Conservation (phyloP, 1,140 invertebrate genomes). For the Drosophila sechellia region DNA sequence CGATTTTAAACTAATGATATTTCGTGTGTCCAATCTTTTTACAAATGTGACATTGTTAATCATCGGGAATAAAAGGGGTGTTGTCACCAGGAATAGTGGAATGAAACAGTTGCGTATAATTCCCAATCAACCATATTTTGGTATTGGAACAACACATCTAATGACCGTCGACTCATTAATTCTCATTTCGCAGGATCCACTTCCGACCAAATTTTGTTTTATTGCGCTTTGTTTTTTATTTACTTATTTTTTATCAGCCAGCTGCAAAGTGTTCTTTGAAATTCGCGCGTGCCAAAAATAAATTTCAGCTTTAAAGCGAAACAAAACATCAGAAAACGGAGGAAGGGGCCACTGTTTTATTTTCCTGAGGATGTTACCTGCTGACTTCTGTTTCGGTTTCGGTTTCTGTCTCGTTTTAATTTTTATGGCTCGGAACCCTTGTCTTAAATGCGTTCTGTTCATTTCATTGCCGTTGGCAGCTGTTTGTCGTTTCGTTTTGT, state of each 20-base stretch:
- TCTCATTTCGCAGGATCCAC: slow-evolving; percentile 1
- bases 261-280: slow-evolving; percentile 37
- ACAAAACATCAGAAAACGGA: slow-evolving; percentile 6
- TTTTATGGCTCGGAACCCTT: slow-evolving; percentile 29
- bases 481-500: slow-evolving; percentile 41
- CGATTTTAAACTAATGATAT: slow-evolving; percentile 14
- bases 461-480: slow-evolving; percentile 49
- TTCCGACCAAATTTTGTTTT: slow-evolving; percentile 19
- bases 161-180: slow-evolving; percentile 8
- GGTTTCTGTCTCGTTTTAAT: slow-evolving; percentile 3
- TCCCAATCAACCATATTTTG: not conserved
- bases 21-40: not conserved
- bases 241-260: slow-evolving; percentile 4
- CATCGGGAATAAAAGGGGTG: not conserved
- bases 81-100: not conserved
- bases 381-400: slow-evolving; percentile 40
- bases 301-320: slow-evolving; percentile 35
- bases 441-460: slow-evolving; percentile 18
- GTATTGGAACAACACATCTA: too few relatives aligned
- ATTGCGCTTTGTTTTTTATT: not conserved
- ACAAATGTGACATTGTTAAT: slow-evolving; percentile 1
- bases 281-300: slow-evolving; percentile 51
- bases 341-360: slow-evolving; percentile 5
- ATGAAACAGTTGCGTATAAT: not conserved
- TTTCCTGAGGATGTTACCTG: slow-evolving; percentile 39